These are phyloP conservation scores for Xenopus tropicalis DNA, from an alignment of 2,113 vertebrate genomes.

Conservation along the genomic window DNA sequence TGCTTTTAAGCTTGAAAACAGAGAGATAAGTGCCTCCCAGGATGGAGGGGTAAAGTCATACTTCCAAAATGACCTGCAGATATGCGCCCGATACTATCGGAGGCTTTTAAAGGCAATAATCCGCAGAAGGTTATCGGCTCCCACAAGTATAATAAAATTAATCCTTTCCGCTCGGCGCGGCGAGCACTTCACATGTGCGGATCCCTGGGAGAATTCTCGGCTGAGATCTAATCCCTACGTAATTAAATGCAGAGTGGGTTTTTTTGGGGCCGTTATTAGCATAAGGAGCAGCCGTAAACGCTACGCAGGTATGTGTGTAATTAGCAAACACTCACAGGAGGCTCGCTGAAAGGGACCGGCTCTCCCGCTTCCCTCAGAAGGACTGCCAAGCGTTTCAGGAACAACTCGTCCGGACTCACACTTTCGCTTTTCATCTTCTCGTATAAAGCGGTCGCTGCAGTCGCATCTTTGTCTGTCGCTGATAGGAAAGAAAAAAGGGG, in stretches of 20 bases:
- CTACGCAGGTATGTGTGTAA: constrained; percentile 52
- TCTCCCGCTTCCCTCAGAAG: constrained; percentile 76
- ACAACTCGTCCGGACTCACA: constrained; percentile 62
- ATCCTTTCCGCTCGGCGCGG: constrained; percentile 36
- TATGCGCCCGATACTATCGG: constrained; percentile 37
- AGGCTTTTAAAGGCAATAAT: constrained; percentile 37
- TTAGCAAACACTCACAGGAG: constrained; percentile 78
- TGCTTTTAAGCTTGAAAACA: constrained; percentile 46
- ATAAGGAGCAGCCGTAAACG: background rate
- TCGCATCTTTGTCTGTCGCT: constrained; percentile 75
- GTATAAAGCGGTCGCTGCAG: constrained; percentile 72
- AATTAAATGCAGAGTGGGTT: constrained; percentile 51
- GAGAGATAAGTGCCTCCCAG: constrained; percentile 45
- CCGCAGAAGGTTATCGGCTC: constrained; percentile 39
- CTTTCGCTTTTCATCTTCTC: constrained; percentile 68
- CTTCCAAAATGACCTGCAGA: constrained; percentile 37
- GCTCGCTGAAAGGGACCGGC: constrained; percentile 79
- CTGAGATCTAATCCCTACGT: constrained; percentile 52
- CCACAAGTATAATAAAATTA: constrained; percentile 46
- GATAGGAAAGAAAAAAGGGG: constrained; percentile 13
- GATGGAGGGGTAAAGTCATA: constrained; percentile 45
- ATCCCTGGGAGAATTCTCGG: constrained; percentile 45
- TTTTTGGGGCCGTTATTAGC: constrained; percentile 46
- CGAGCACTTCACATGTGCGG: constrained; percentile 43
- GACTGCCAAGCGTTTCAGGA: constrained; percentile 79